A percentile compares a stretch with the other conserved stretches of the same genome.
phyloP scores from a whole-genome alignment of 2,888 invertebrate species.

The Heliconius aoede region DNA sequence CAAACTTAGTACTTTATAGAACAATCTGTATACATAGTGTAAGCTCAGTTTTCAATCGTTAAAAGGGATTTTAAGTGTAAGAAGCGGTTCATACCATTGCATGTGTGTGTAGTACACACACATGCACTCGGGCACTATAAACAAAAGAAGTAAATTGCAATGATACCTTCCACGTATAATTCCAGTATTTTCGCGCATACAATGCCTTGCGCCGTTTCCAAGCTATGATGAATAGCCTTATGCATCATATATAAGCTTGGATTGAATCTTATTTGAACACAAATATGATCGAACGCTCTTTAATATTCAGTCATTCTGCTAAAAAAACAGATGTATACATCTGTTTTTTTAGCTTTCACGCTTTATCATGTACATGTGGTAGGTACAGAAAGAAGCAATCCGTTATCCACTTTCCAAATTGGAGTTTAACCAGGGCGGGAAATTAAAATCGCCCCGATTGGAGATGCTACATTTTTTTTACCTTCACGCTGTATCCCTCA shows the following conservation, averaged over 20 bases:
- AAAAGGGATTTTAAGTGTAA: too few species aligned
- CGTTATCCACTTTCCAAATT: background rate
- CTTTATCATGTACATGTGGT: background rate
- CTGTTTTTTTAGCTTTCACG: background rate
- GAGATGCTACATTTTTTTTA: too few species aligned
- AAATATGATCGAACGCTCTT: conserved; percentile 21
- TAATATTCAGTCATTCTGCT: conserved; percentile 10
- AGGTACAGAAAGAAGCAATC: background rate
- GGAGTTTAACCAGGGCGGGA: too few species aligned
- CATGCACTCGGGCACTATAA: background rate
- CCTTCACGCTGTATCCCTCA: too few species aligned
- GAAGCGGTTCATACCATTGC: too few species aligned
- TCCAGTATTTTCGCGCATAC: conserved; percentile 3
- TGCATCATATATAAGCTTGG: conserved; percentile 25
- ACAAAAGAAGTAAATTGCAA: background rate
- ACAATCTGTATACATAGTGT: too few species aligned
- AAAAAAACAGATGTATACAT: background rate
- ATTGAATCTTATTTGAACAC: conserved; percentile 15
- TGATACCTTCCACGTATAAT: background rate
- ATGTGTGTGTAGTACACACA: too few species aligned
- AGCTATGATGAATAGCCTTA: conserved; percentile 27
- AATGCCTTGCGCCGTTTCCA: background rate
- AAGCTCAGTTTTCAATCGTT: too few species aligned
- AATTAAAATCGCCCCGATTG: too few species aligned
- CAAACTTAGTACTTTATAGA: conserved; percentile 23